Percentiles rank a stretch among this genome's conserved stretches.
Evolutionary conservation across 2,797 vertebrate genomes (phyloP).

Genomic region (Pagetopsis macropterus): DNA sequence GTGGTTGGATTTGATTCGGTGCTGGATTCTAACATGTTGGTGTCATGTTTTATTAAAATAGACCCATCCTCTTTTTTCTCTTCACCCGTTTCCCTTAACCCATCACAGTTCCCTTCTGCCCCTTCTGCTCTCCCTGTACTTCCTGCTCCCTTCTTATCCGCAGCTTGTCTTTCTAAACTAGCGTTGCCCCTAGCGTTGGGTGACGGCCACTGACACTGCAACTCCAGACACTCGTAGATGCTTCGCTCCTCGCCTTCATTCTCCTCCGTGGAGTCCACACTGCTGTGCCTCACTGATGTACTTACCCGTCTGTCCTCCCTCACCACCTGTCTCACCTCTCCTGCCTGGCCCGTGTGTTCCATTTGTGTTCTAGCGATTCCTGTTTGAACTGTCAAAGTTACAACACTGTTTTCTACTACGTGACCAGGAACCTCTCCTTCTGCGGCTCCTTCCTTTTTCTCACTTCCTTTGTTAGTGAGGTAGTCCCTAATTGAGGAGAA

Average conservation of each 20-base stretch:
- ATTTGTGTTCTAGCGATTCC: conserved; percentile 70
- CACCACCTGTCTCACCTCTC: conserved; percentile 76
- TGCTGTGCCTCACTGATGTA: conserved; percentile 72
- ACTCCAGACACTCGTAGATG: conserved; percentile 86
- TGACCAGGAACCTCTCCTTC: conserved; percentile 63
- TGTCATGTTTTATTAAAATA: conserved; percentile 83
- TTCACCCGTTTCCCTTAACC: conserved; percentile 38
- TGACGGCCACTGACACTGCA: conserved; percentile 81
- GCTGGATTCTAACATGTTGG: conserved; percentile 79
- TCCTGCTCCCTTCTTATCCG: conserved; percentile 53
- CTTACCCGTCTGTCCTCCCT: conserved; percentile 63
- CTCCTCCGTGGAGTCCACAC: conserved; percentile 81
- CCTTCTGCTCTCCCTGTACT: conserved; percentile 22
- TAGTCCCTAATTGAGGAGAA: conserved; percentile 94
- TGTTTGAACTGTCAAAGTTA: conserved; percentile 45
- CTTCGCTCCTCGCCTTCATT: conserved; percentile 85
- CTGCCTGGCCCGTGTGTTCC: conserved; percentile 69
- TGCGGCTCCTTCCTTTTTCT: conserved; percentile 79
- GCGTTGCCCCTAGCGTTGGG: conserved; percentile 47
- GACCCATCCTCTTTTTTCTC: conserved; percentile 53
- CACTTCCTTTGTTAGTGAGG: conserved; percentile 88
- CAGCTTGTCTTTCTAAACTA: conserved; percentile 73
- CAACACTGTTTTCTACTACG: conserved; percentile 37
- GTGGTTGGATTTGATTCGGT: conserved; percentile 68
- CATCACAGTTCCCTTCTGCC: conserved; percentile 47